Evolutionary conservation across 2,888 invertebrate genomes (phyloP).

Genomic region (Anthophora plumipes): DNA sequence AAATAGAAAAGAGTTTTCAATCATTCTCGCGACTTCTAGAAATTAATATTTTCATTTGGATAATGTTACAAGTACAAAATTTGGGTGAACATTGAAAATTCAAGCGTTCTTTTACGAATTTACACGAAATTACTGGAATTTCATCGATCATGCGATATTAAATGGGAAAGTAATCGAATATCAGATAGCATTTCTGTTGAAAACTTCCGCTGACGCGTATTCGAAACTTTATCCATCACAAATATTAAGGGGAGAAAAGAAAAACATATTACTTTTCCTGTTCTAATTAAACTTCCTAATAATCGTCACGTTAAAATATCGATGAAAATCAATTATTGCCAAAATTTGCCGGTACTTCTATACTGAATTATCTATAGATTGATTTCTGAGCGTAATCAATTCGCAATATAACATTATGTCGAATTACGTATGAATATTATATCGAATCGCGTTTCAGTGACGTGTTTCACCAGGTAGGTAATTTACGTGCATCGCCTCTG

Average conservation of each 20-base stretch:
- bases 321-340: neutral
- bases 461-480: no score
- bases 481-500: no score
- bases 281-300: constrained; percentile 21
- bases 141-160: neutral
- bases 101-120: no score
- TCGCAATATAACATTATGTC: no score
- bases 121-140: neutral
- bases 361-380: neutral
- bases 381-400: neutral
- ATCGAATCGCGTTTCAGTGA: no score
- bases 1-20: no score
- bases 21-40: no score
- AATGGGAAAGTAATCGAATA: neutral
- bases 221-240: neutral
- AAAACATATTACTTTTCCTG: neutral
- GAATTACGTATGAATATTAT: neutral
- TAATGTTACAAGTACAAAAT: neutral
- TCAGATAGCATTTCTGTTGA: neutral
- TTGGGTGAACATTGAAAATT: neutral
- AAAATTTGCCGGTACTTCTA: neutral
- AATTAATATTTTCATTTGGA: no score
- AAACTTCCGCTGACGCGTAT: neutral
- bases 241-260: neutral
- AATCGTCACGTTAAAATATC: neutral